Evolutionary conservation across 1,140 invertebrate species (phyloP).

Genomic region (Apolygus lucorum): DNA sequence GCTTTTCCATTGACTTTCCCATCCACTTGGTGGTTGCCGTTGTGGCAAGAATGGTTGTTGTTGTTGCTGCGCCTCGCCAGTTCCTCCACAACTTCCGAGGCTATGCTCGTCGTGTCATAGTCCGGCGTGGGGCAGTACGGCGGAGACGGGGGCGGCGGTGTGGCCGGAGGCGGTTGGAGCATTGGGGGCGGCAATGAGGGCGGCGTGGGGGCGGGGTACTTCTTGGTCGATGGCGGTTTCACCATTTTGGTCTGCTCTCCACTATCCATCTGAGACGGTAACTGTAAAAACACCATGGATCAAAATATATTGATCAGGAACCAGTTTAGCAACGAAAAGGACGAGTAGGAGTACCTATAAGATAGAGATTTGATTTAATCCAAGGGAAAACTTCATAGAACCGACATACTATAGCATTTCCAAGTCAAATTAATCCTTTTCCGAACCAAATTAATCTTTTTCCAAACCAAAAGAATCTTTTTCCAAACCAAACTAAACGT

Average conservation of each 20-base stretch:
- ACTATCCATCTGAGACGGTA: constrained; percentile 32
- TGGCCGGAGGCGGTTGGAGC: constrained; percentile 34
- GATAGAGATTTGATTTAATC: no score
- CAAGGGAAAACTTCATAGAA: no score
- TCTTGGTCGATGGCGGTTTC: constrained; percentile 5
- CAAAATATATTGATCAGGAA: no score
- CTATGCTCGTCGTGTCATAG: constrained; percentile 44
- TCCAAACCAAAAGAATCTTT: no score
- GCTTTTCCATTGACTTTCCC: constrained; percentile 32
- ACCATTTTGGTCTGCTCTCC: constrained; percentile 20
- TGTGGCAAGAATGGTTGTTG: not conserved
- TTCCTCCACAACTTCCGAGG: constrained; percentile 23
- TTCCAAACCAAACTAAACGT: no score
- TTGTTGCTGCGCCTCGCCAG: constrained; percentile 30
- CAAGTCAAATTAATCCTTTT: no score
- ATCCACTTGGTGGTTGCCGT: constrained; percentile 10
- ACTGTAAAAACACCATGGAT: no score
- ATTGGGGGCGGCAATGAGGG: constrained; percentile 41
- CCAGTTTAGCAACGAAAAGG: no score
- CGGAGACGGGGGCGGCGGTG: constrained; percentile 38
- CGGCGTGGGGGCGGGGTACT: constrained; percentile 32
- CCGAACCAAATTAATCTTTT: no score
- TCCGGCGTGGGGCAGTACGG: constrained; percentile 52
- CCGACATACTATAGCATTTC: no score
- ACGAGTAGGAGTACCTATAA: no score